Base-by-base conservation (phyloP, 2,113 vertebrate species). In the Loxodonta africana region DNA sequence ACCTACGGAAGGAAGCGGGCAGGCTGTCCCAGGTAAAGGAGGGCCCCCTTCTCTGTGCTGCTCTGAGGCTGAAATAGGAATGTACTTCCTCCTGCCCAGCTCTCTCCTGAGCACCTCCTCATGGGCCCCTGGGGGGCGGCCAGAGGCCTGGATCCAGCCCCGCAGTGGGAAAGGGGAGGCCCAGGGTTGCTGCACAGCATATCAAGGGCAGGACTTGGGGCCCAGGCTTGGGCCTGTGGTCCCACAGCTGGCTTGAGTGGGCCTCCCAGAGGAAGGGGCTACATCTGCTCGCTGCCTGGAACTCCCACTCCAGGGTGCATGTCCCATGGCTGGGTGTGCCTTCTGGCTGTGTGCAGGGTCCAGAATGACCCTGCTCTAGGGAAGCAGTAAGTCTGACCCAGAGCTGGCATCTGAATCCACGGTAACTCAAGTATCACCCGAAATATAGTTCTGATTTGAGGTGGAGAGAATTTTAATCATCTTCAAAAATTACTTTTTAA, bases 61-160 rank as follows among this genome's bases (percentile, higher is more conserved):
- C 33, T 82, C 69, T 30, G 4, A 73, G 41, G 20, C 5, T 8
- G 21, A 87, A 71, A 18, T 46, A 28, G 73, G n/a, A 46, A 9
- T 18, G 21, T 0, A 3, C 33, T 65, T n/a, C n/a, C n/a, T 69
- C 63, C 20, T 25, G 8, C 73, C n/a, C 20, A 3, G 25, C 73
- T 4, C 11, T 51, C 4, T 44, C 91, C 67, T 26, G 17, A 26
- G 33, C 20, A 17, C 46, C 14, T 44, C 44, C n/a, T 63, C 74
- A 17, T 17, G 23, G 63, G n/a, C 41, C 12, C 26, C 48, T 1
- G 0, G 25, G 26, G n/a, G n/a, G 21, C 2, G 8, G 1, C 63
- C n/a, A 57, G 44, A 3, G 28, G 51, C 62, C 46, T 15, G 0
- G 15, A 51, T 33, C 67, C 33, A 76, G 18, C 26, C 57, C 46